Evolutionary conservation across 2,888 invertebrate genomes (phyloP), one percentile per base, ranked within the genome.

Genomic region (Alsophila aescularia): DNA sequence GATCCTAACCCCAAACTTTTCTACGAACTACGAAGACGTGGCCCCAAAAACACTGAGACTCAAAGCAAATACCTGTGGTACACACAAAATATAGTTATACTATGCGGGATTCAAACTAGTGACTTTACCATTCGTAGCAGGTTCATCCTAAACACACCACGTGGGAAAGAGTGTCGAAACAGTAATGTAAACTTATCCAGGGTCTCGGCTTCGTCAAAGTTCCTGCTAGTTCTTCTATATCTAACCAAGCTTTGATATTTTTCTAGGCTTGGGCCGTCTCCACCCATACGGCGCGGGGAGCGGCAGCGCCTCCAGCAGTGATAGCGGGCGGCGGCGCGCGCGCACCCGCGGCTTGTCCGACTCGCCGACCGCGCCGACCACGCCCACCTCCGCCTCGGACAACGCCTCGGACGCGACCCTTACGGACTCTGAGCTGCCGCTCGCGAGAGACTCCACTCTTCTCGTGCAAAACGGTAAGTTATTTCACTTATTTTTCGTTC

Each of bases 371-470:
- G 85, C 84, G 62, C 89, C 90, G 62, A 85, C 89, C 55, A 89
- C 90, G 29, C 96, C 96, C 64, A 95, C 95, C 37, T 90, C 90
- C 31, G 86, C 87, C 29, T 95, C 96, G 64, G 96, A 96, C 83
- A 96, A 96, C 95, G 96, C 95, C 64, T 96, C 96, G 64, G 96
- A 96, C 94, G 96, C 96, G 35, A 96, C 96, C 18, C 93, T 96
- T 74, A 96, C 96, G 31, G 96, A 96, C 87, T 95, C 96, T 15
- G 96, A 96, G 90, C 92, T 96, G 81, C 96, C 96, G 73, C 93
- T 96, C 72, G 96, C 96, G 75, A 93, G 96, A 80, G 96, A 96
- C 79, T 95, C 95, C 42, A 96, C 96, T 67, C 93, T 96, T 68
- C 95, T 96, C 70, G 95, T 96, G 70, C 96, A 96, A 93, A 96